Evolutionary conservation across 2,888 invertebrate genomes (phyloP).

Genomic region (Cloeon dipterum): DNA sequence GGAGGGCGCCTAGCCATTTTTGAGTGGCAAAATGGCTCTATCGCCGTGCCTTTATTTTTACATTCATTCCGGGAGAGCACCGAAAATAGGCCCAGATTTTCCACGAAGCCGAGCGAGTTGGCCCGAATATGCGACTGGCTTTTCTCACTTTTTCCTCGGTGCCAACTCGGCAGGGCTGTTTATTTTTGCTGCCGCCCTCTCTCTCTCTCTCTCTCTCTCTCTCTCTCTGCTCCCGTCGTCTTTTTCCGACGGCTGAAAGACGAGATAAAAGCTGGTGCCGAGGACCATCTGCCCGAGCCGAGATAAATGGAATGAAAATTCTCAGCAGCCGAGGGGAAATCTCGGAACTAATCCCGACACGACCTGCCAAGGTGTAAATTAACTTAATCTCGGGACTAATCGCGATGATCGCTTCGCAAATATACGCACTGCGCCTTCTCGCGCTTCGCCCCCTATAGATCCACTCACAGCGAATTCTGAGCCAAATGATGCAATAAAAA

Average conservation of each 20-base stretch:
- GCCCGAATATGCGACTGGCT: neutral
- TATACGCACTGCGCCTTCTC: too few species aligned
- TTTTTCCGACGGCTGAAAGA: neutral
- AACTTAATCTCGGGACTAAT: too few species aligned
- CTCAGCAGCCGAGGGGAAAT: too few species aligned
- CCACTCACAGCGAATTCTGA: too few species aligned
- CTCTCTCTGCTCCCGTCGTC: neutral
- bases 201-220: constrained; percentile 1
- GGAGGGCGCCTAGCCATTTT: neutral
- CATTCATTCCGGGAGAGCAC: neutral
- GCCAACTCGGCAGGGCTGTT: neutral
- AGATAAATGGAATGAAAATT: neutral
- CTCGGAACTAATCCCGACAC: too few species aligned
- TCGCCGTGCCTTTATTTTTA: neutral
- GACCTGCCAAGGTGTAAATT: too few species aligned
- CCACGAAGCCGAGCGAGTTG: neutral
- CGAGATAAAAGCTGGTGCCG: neutral
- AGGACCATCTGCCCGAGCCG: neutral
- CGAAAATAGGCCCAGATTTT: neutral
- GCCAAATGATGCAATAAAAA: too few species aligned
- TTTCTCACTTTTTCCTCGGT: neutral
- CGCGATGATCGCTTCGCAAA: too few species aligned
- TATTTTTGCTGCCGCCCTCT: neutral
- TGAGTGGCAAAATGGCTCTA: neutral
- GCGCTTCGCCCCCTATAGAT: too few species aligned